phyloP scores from a whole-genome alignment of 2,888 invertebrate species.

The Tupiocoris notatus region DNA sequence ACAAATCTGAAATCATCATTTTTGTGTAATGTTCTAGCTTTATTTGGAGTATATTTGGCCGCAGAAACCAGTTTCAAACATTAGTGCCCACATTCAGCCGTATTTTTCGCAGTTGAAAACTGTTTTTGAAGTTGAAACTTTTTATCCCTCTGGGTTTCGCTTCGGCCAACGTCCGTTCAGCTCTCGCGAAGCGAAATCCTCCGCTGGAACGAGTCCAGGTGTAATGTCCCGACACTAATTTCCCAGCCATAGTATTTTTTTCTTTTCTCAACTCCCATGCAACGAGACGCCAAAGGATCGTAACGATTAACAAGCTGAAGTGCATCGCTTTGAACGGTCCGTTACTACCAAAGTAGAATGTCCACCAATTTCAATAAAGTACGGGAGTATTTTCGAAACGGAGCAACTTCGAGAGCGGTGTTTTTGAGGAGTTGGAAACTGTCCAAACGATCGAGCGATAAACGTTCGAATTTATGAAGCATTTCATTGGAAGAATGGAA shows the following conservation, averaged over 20 bases:
- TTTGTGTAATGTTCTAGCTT: too few species aligned
- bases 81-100: too few species aligned
- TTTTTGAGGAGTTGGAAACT: background rate
- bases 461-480: background rate
- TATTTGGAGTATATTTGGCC: too few species aligned
- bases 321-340: background rate
- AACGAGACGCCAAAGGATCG: background rate
- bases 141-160: too few species aligned
- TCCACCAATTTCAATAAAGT: background rate
- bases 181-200: too few species aligned
- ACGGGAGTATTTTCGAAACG: background rate
- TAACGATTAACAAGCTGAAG: background rate
- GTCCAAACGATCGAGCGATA: background rate
- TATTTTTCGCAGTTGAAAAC: too few species aligned
- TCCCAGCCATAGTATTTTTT: background rate
- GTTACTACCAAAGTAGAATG: background rate
- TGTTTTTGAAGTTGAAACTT: background rate
- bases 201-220: constrained; percentile 3
- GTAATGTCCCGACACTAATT: constrained; percentile 6
- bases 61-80: too few species aligned
- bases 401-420: background rate
- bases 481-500: background rate
- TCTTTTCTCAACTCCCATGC: background rate
- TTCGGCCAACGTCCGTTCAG: background rate
- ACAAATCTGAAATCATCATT: too few species aligned